These are phyloP conservation scores for Euspilapteryx auroguttella DNA, from an alignment of 2,888 invertebrate genomes.

Conservation along the genomic window DNA sequence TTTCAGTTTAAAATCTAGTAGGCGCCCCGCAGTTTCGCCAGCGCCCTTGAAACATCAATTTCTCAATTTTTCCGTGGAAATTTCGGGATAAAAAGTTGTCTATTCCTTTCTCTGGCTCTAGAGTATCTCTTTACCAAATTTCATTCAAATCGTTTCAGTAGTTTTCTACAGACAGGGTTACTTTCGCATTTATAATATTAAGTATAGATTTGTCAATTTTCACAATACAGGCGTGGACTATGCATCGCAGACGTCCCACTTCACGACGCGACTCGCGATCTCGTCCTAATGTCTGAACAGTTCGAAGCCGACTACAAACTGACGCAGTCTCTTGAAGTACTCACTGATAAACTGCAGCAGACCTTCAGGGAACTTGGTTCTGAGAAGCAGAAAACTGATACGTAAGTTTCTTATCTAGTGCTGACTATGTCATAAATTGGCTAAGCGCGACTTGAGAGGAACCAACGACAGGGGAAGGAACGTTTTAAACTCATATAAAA, in stretches of 20 bases:
- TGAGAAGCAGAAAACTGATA: conserved; percentile 95
- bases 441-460: too few species aligned
- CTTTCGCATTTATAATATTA: background rate
- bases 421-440: too few species aligned
- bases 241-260: conserved; percentile 94
- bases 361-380: conserved; percentile 91
- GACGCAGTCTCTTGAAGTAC: conserved; percentile 88
- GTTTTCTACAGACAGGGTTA: background rate
- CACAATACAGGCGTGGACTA: conserved; percentile 72
- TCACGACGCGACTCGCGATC: conserved; percentile 92
- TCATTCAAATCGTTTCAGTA: background rate
- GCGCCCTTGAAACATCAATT: too few species aligned
- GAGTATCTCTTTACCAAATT: background rate
- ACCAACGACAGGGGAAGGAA: too few species aligned
- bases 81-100: too few species aligned
- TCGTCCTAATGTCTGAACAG: conserved; percentile 94
- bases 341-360: conserved; percentile 93
- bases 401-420: conserved; percentile 55
- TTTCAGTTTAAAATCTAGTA: too few species aligned
- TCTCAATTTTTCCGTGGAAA: too few species aligned
- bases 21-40: too few species aligned
- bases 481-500: too few species aligned
- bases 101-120: too few species aligned
- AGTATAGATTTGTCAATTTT: background rate
- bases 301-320: conserved; percentile 96